phyloP scores from a whole-genome alignment of 2,113 vertebrate species.

The Elaphurus davidianus region DNA sequence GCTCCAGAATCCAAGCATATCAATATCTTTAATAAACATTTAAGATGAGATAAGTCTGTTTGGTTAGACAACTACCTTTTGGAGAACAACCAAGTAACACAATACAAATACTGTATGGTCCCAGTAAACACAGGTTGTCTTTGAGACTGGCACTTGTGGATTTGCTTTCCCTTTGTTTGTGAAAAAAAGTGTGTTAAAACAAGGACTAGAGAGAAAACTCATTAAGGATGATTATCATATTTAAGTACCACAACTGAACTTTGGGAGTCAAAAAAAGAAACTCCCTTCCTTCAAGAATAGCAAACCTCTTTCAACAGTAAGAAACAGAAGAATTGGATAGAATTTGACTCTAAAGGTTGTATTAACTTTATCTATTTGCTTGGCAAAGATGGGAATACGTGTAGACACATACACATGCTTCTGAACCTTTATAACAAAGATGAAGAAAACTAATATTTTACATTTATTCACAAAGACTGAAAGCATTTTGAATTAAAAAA shows the following conservation, averaged over 20 bases:
- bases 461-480: background rate
- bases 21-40: background rate
- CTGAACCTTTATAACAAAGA: background rate
- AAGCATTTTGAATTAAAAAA: background rate
- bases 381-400: background rate
- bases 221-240: background rate
- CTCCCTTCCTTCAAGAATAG: background rate
- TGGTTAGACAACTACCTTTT: background rate
- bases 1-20: background rate
- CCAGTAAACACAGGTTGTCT: background rate
- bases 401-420: background rate
- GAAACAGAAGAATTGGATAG: background rate
- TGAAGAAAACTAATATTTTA: background rate
- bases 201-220: background rate
- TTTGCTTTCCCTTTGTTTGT: background rate
- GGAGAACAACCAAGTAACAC: background rate
- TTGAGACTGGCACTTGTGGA: background rate
- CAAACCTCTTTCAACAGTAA: background rate
- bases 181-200: background rate
- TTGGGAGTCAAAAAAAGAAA: background rate
- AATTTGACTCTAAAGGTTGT: background rate
- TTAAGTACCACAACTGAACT: background rate
- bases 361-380: background rate
- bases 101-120: too few relatives aligned
- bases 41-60: background rate